A percentile compares a stretch with the other conserved stretches of the same genome.
Conservation (phyloP, 2,113 vertebrate genomes). For the Austrofundulus limnaeus region DNA sequence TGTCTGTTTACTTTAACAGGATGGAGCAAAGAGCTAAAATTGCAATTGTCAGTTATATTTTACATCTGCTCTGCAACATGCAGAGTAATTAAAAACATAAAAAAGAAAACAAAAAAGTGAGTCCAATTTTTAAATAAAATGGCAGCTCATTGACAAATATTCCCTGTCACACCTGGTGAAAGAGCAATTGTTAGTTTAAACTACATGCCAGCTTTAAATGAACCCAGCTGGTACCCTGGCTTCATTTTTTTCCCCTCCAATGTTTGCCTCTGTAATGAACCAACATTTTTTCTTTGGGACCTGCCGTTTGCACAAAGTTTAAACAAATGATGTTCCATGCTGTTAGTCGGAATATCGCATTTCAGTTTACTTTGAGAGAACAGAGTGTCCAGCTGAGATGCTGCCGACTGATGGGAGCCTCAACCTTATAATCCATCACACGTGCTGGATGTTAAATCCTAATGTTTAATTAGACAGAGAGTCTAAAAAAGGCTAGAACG, state of each 20-base stretch:
- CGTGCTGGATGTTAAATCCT: not conserved
- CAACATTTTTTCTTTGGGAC: slow-evolving; percentile 37
- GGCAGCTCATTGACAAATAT: slow-evolving; percentile 60
- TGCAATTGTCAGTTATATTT: slow-evolving; percentile 42
- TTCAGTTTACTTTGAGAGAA: slow-evolving; percentile 31
- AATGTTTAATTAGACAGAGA: not conserved
- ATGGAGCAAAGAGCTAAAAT: slow-evolving; percentile 20
- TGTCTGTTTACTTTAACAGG: too few species aligned
- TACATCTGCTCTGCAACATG: slow-evolving; percentile 70
- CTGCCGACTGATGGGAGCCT: slow-evolving; percentile 27
- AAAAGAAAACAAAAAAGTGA: slow-evolving; percentile 62
- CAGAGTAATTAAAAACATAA: slow-evolving; percentile 64
- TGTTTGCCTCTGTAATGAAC: slow-evolving; percentile 55
- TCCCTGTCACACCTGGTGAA: slow-evolving; percentile 52
- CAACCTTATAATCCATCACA: slow-evolving; percentile 16
- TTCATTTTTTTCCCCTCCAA: slow-evolving; percentile 45
- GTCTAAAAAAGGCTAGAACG: not conserved
- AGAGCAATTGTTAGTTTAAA: slow-evolving; percentile 55
- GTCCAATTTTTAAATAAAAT: slow-evolving; percentile 68
- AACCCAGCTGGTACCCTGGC: slow-evolving; percentile 42
- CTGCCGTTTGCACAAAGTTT: slow-evolving; percentile 33
- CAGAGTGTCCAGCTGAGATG: slow-evolving; percentile 35
- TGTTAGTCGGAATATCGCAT: slow-evolving; percentile 53
- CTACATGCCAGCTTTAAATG: slow-evolving; percentile 51
- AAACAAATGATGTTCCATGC: slow-evolving; percentile 50